Percentiles rank a stretch among this genome's conserved stretches.
phyloP scores from a whole-genome alignment of 2,113 vertebrate genomes.

The Myiozetetes cayanensis region DNA sequence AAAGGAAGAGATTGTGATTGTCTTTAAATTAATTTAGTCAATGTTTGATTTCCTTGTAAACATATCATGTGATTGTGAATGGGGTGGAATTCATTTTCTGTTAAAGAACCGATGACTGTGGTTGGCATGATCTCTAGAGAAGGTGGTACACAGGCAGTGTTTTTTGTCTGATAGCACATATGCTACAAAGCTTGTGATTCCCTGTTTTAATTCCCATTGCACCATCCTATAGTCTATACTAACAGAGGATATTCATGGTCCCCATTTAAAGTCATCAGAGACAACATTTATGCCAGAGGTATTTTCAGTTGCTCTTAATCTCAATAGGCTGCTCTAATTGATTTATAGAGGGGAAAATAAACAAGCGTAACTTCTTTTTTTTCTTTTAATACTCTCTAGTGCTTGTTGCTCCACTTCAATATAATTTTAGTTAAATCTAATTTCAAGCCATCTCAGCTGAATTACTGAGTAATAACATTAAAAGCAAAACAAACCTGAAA shows the following conservation, averaged over 20 bases:
- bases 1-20: neutral
- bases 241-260: neutral
- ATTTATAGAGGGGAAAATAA: neutral
- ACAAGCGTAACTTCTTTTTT: neutral
- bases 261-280: neutral
- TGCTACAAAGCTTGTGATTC: neutral
- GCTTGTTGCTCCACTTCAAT: neutral
- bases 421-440: slow-evolving; percentile 25
- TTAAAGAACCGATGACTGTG: neutral
- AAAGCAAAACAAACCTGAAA: neutral
- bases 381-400: neutral
- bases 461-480: slow-evolving; percentile 25
- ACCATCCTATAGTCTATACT: neutral
- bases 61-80: neutral
- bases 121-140: neutral
- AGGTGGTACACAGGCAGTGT: accelerated
- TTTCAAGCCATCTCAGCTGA: slow-evolving; percentile 11
- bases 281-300: neutral
- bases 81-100: neutral
- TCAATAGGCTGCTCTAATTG: neutral
- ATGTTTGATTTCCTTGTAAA: neutral
- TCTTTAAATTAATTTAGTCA: neutral
- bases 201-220: neutral
- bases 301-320: neutral
- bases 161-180: neutral